Evolutionary conservation across 2,888 invertebrate genomes (phyloP).

Genomic region (Hypsopygia costalis): DNA sequence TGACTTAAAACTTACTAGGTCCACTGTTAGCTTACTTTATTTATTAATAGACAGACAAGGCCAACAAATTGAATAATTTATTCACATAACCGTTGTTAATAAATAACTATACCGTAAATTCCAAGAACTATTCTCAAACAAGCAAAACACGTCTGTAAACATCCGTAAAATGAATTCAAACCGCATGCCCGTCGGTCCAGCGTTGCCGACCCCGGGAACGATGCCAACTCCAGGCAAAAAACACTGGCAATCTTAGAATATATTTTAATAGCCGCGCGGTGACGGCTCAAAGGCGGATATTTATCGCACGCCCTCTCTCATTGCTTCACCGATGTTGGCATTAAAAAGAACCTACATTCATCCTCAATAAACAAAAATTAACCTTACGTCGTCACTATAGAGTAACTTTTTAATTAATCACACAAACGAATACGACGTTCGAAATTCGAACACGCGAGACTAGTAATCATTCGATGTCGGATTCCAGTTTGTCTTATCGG

Average conservation of each 20-base stretch:
- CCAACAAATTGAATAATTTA: too few relatives aligned
- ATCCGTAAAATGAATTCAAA: constrained; percentile 33
- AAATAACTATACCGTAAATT: too few relatives aligned
- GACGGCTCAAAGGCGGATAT: constrained; percentile 79
- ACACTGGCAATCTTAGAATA: constrained; percentile 70
- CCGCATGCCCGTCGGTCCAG: constrained; percentile 42
- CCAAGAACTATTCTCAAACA: not conserved
- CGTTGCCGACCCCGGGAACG: constrained; percentile 36
- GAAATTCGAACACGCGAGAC: constrained; percentile 53
- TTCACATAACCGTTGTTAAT: too few relatives aligned
- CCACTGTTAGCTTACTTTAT: too few relatives aligned
- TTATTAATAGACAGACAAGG: too few relatives aligned
- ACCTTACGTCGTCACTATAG: constrained; percentile 42
- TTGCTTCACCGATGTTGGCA: constrained; percentile 62
- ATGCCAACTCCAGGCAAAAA: constrained; percentile 56
- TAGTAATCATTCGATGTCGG: constrained; percentile 75
- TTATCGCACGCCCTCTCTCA: constrained; percentile 80
- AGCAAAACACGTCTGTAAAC: constrained; percentile 12
- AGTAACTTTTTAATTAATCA: constrained; percentile 44
- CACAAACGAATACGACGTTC: constrained; percentile 54
- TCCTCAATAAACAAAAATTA: constrained; percentile 31
- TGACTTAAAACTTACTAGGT: too few relatives aligned
- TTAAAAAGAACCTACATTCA: constrained; percentile 60
- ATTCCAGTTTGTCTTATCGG: constrained; percentile 66
- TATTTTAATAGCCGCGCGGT: constrained; percentile 76